Base-by-base conservation (phyloP, 2,113 vertebrate species). In the Notothenia rossii region DNA sequence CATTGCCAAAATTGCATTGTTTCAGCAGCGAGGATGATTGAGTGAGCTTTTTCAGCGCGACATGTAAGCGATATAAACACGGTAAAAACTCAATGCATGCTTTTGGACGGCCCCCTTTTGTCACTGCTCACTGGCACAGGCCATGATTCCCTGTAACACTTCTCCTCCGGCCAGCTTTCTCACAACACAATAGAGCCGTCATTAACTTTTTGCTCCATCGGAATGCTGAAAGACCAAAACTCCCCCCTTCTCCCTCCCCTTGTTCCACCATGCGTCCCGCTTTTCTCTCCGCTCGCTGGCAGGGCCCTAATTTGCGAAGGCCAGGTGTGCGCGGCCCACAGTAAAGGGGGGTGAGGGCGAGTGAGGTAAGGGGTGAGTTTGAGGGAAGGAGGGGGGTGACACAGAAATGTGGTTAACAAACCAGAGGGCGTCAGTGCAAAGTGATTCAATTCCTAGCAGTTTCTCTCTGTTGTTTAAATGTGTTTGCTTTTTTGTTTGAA, bases 161-260 rank as follows among this genome's bases (percentile, higher is more conserved):
- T 90, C 75, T 87, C 64, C 86, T 88, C 81, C 79, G 72, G 82
- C 85, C 85, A 76, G 82, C 79, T 79, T 90, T 89, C 87, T 88
- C 88, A 59, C 89, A 84, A 88, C 80, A 89, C 89, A 94, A 92
- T 90, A 81, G 91, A 55, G 55, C 78, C 93, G 71, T 95, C 94
- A 94, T 95, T 95, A 95, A 95, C 94, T 95, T 95, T 94, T 95
- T 92, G 91, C 93, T 94, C 91, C 91, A 89, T 92, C 75, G 92
- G 94, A 95, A 95, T 95, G 92, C 89, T 91, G 86, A 92, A 91
- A 94, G 83, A 88, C 75, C 72, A 73, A 80, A 73, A 22, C 10
- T 12, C 45, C 72, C 76, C 89, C 75, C 56, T 10, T 73, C 69
- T 73, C 72, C 68, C 62, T 58, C 83, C 87, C 72, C 56, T 73